phyloP scores from a whole-genome alignment of 2,888 invertebrate genomes.

The Heliconius charithonia region DNA sequence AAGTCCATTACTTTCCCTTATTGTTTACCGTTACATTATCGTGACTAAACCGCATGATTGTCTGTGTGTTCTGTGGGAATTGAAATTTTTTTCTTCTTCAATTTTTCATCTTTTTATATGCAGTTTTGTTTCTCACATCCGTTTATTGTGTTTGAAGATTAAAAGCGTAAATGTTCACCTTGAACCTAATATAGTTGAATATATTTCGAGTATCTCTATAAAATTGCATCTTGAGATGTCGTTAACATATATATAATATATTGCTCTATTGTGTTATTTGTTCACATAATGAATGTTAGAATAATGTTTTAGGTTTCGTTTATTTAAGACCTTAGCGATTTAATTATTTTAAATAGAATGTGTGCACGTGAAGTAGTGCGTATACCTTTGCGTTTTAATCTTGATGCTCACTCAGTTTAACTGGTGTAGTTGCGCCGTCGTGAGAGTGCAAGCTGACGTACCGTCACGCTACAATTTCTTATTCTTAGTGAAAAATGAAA shows the following conservation, averaged over 20 bases:
- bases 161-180: conserved; percentile 1
- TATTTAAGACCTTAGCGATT: conserved; percentile 7
- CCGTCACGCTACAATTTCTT: conserved; percentile 69
- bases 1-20: conserved; percentile 39
- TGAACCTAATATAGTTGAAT: not conserved
- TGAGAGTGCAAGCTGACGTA: conserved; percentile 73
- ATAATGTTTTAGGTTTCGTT: not conserved
- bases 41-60: conserved; percentile 40
- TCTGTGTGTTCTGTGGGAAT: conserved; percentile 42
- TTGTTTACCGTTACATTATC: conserved; percentile 38
- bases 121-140: conserved; percentile 20
- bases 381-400: conserved; percentile 61
- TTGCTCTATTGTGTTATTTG: not conserved
- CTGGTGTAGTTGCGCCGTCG: conserved; percentile 52
- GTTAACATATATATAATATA: not conserved
- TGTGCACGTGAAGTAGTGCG: conserved; percentile 46
- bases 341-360: conserved; percentile 41
- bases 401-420: conserved; percentile 64
- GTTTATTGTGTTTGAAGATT: conserved; percentile 7
- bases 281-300: not conserved
- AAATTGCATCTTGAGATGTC: not conserved
- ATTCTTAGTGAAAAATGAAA: conserved; percentile 69
- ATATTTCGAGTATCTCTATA: not conserved
- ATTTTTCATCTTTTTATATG: conserved; percentile 24
- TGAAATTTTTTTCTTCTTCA: conserved; percentile 20